Base-by-base conservation (phyloP, 23 tunicate species). In the Trididemnum miniatum region DNA sequence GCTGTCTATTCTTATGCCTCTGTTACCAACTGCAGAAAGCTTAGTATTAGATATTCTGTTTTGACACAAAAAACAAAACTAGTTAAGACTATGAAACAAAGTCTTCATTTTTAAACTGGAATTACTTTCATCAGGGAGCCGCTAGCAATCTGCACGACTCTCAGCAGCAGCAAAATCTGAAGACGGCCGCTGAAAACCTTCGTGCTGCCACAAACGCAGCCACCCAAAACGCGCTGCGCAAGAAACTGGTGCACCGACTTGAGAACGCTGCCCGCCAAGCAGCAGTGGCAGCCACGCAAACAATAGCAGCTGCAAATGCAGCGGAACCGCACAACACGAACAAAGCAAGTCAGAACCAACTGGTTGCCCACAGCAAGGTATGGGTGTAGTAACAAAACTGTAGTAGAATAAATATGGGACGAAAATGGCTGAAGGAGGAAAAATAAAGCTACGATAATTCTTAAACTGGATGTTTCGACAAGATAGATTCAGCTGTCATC, bases 101-200 rank as follows among this genome's bases (percentile, higher is more conserved):
- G n/a, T n/a, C n/a, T n/a, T n/a, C n/a, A n/a, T n/a, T n/a, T n/a
- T n/a, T n/a, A n/a, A n/a, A n/a, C n/a, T n/a, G n/a, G n/a, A n/a
- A n/a, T n/a, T n/a, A n/a, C n/a, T n/a, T n/a, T n/a, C n/a, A n/a
- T 20, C 80, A 93, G 98, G 98, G 98, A 36, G 92, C 98, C 20
- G 98, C 98, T 33, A 88, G 84, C 84, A 93, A 88, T 59, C 98
- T 93, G 33, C 92, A 93, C 37, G 98, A 93, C 81, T 93, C 98
- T 20, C 87, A 81, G 31, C 89, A 84, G 49, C 98, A 93, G 65
- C 98, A 93, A 75, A 83, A 86, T n/a, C 40, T 93, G 33, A 93
- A 93, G 76, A 80, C 59, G 0, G 98, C 98, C 22, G 98, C 98
- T 2, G 98, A 93, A 74, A 88, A 93, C 72, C 89, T 93, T 5